These are phyloP conservation scores for Plotosus lineatus DNA, from an alignment of 2,113 vertebrate genomes.

Conservation along the genomic window DNA sequence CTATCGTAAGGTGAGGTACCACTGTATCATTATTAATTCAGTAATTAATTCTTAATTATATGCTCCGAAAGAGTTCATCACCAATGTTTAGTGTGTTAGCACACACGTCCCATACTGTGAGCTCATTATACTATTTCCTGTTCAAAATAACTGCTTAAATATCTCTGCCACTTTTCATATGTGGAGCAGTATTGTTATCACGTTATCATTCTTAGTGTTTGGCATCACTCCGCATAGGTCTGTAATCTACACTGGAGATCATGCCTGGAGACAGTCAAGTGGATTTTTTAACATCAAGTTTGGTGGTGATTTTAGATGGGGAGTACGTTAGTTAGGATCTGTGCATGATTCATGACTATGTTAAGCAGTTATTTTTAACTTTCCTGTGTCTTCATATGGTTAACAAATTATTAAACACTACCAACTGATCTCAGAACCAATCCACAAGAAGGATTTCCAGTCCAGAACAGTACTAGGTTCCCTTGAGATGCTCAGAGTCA, in stretches of 20 bases:
- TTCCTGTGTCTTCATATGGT: background rate
- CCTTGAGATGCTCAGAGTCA: slow-evolving; percentile 49
- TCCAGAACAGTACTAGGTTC: background rate
- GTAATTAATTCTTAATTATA: slow-evolving; percentile 3
- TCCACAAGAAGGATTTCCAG: background rate
- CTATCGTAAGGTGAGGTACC: too few species aligned
- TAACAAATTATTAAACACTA: slow-evolving; percentile 15
- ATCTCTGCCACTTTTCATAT: background rate
- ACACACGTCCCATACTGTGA: background rate
- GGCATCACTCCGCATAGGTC: background rate
- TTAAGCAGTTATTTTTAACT: slow-evolving; percentile 23
- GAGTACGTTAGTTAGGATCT: background rate
- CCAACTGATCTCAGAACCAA: background rate
- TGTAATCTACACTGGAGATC: background rate
- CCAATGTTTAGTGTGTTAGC: background rate
- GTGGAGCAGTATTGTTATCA: background rate
- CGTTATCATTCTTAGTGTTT: background rate
- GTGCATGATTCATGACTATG: slow-evolving; percentile 14
- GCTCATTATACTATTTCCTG: background rate
- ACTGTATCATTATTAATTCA: background rate
- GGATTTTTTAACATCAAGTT: background rate
- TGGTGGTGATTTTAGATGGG: background rate
- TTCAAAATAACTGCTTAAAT: background rate
- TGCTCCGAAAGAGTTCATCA: background rate
- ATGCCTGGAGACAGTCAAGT: background rate